Evolutionary conservation across 2,797 vertebrate genomes (phyloP).

Genomic region (Fundulus diaphanus): DNA sequence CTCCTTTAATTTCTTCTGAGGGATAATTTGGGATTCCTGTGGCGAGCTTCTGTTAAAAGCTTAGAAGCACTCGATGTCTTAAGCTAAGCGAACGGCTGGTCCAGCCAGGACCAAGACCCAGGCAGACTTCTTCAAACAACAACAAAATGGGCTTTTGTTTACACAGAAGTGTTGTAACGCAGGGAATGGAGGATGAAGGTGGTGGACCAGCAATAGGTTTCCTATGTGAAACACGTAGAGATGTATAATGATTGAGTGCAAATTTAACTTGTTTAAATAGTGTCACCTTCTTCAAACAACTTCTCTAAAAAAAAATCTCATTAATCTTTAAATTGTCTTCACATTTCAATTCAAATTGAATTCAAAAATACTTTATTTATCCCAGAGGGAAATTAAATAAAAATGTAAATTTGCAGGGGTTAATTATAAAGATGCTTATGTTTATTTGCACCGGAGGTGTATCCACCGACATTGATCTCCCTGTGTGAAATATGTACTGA

Average conservation of each 20-base stretch:
- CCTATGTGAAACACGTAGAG: background rate
- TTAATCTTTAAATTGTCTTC: background rate
- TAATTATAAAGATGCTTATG: too few relatives aligned
- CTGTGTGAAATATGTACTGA: background rate
- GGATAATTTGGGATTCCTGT: background rate
- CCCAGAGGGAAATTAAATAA: too few relatives aligned
- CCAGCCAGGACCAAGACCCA: background rate
- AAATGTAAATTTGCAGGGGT: background rate
- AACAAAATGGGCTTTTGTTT: background rate
- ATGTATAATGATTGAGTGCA: background rate
- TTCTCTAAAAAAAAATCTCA: background rate
- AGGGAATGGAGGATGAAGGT: background rate
- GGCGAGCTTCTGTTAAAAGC: background rate
- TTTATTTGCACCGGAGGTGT: background rate
- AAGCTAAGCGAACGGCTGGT: too few relatives aligned
- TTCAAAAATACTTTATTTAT: too few relatives aligned
- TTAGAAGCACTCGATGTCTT: background rate
- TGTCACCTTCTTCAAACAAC: background rate
- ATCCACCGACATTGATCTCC: background rate
- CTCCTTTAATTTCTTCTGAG: background rate
- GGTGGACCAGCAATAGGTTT: background rate
- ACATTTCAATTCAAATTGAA: too few relatives aligned
- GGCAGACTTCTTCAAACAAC: background rate
- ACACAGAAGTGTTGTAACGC: background rate
- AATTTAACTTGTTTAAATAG: background rate